phyloP scores from a whole-genome alignment of 2,113 vertebrate species.

The Forbesichthys agassizii region DNA sequence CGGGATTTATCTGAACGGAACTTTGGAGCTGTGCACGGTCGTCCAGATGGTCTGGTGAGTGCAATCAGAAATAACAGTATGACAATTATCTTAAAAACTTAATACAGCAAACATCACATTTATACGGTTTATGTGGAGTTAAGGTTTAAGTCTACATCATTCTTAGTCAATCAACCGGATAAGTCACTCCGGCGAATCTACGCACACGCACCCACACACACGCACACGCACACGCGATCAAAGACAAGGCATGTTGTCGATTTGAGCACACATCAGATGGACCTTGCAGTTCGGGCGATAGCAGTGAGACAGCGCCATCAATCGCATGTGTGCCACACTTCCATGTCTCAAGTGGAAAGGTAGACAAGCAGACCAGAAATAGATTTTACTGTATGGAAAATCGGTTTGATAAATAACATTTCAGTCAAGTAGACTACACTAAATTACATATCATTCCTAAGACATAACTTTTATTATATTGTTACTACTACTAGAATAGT shows the following conservation, averaged over 20 bases:
- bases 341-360: slow-evolving; percentile 17
- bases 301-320: slow-evolving; percentile 80
- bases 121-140: background rate
- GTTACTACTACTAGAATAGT: background rate
- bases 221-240: background rate
- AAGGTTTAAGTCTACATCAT: background rate
- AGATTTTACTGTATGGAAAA: background rate
- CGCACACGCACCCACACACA: slow-evolving; percentile 18
- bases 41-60: slow-evolving; percentile 60
- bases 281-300: slow-evolving; percentile 54
- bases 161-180: slow-evolving; percentile 32
- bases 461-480: background rate
- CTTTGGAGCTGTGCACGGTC: slow-evolving; percentile 51
- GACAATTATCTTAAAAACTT: slow-evolving; percentile 3
- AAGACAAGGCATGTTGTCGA: background rate
- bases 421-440: background rate
- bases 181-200: background rate
- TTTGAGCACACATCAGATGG: slow-evolving; percentile 16
- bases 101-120: background rate
- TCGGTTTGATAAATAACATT: background rate
- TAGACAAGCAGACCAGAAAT: background rate
- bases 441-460: background rate
- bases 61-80: background rate
- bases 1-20: slow-evolving; percentile 60
- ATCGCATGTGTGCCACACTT: slow-evolving; percentile 58